These are phyloP conservation scores for Crotalus tigris DNA, from an alignment of 2,113 vertebrate genomes.

Conservation along the genomic window DNA sequence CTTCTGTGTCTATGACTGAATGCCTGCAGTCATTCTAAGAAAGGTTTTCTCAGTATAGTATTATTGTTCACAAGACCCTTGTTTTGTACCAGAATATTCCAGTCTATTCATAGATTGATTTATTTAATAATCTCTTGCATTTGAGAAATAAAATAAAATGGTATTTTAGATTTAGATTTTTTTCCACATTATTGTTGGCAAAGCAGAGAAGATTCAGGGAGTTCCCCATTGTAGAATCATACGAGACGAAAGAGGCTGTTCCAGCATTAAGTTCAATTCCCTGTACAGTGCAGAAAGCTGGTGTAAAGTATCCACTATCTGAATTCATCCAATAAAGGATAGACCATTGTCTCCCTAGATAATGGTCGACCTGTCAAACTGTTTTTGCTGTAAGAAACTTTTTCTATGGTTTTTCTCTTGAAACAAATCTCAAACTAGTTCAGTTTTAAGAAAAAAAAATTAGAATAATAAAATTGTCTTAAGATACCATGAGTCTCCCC, in stretches of 20 bases:
- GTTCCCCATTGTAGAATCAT: background rate
- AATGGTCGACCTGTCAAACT: background rate
- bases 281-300: background rate
- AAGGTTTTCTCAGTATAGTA: background rate
- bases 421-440: background rate
- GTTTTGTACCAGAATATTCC: too few relatives aligned
- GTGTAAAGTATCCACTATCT: background rate
- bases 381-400: background rate
- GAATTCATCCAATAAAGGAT: background rate
- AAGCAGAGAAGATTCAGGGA: background rate
- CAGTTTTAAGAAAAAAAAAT: background rate
- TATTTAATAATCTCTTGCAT: background rate
- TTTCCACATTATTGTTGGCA: background rate
- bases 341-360: background rate
- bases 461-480: background rate
- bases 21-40: background rate
- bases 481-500: background rate
- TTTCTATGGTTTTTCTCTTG: background rate
- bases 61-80: background rate
- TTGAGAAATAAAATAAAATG: background rate
- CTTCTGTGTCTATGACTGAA: background rate
- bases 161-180: background rate
- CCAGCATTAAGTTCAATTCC: background rate
- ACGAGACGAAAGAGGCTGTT: background rate
- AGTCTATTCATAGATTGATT: background rate